These are phyloP conservation scores for Callipepla squamata DNA, from an alignment of 2,113 vertebrate species.

Conservation along the genomic window DNA sequence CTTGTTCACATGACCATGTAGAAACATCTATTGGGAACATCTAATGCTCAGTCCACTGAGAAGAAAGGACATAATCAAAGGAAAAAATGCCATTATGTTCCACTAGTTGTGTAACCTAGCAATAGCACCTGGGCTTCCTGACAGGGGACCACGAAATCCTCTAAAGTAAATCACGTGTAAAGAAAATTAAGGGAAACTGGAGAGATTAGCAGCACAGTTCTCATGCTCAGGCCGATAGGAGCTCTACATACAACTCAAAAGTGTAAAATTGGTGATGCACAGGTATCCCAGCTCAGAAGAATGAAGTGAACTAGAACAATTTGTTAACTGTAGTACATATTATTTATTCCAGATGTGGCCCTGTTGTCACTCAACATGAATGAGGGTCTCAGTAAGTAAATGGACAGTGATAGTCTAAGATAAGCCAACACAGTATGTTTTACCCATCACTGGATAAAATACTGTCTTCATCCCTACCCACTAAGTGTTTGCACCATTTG, in stretches of 20 bases:
- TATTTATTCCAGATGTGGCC: background rate
- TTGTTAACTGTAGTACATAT: background rate
- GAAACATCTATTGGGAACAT: background rate
- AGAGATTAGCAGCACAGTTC: background rate
- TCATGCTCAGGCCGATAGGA: background rate
- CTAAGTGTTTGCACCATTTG: background rate
- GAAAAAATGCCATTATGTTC: background rate
- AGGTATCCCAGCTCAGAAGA: background rate
- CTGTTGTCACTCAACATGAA: fast-evolving
- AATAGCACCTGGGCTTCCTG: background rate
- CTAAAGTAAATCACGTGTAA: background rate
- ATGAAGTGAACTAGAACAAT: background rate
- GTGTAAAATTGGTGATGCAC: background rate
- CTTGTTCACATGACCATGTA: background rate
- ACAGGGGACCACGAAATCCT: background rate
- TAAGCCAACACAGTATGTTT: fast-evolving
- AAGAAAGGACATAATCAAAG: background rate
- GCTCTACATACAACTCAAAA: background rate
- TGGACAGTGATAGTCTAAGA: background rate
- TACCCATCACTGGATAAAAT: background rate
- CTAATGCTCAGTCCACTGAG: background rate
- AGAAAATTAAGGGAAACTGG: background rate
- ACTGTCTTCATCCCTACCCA: background rate
- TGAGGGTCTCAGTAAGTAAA: background rate
- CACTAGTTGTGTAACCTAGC: background rate